phyloP scores from a whole-genome alignment of 2,113 vertebrate genomes.

The Prolemur simus region DNA sequence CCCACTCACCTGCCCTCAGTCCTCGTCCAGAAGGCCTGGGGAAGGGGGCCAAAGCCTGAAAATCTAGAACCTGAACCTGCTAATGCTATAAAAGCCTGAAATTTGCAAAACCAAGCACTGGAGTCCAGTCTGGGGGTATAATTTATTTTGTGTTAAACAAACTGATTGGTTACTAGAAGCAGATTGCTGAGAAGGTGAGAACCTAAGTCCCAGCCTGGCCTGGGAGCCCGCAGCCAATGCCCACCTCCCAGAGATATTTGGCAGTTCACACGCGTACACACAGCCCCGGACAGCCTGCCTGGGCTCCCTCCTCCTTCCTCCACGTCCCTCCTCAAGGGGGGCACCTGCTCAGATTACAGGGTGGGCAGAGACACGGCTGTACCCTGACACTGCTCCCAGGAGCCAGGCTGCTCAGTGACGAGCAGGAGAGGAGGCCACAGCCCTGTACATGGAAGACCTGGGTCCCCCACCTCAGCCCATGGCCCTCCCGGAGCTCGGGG shows the following conservation, averaged over 20 bases:
- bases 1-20: neutral
- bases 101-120: neutral
- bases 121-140: neutral
- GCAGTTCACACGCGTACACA: neutral
- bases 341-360: neutral
- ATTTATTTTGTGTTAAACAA: constrained; percentile 10
- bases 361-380: neutral
- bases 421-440: neutral
- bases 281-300: neutral
- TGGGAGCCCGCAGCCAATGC: neutral
- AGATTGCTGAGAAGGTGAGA: neutral
- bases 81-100: neutral
- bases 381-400: neutral
- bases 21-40: neutral
- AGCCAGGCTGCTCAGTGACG: neutral
- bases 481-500: neutral
- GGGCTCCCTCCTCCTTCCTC: neutral
- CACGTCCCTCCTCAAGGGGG: neutral
- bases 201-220: neutral
- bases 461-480: neutral
- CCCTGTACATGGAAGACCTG: neutral
- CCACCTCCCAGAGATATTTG: neutral
- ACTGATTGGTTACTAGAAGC: neutral
- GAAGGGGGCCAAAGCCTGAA: neutral
- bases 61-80: neutral